Base-by-base conservation (phyloP, 2,797 vertebrate genomes). In the Botia kubotai region DNA sequence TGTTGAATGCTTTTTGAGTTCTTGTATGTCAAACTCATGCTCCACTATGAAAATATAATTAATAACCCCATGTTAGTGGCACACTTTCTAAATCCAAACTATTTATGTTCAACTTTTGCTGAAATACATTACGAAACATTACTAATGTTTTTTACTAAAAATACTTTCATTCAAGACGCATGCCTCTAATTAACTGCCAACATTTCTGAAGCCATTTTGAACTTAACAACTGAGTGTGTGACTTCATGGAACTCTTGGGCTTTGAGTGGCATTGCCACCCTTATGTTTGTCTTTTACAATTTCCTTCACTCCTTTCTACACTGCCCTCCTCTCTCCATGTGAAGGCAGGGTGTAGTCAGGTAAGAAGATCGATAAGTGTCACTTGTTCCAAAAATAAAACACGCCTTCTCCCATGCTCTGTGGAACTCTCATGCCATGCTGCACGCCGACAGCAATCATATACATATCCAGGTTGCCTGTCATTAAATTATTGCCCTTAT, bases 331-430 rank as follows among this genome's bases (percentile, higher is more conserved):
- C 94, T 94, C 93, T 92, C 93, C 89, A 87, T 88, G 81, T 95
- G 93, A 97, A 99, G 98, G 94, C 97, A 99, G 93, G 98, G 98
- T 65, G 94, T 98, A 88, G 97, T 99, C 91, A 98, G 97, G 98
- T 99, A 96, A 98, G 97, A 90, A 75, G 46, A 81, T 72, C 19
- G 74, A 71, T 16, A 33, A 67, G 58, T 72, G 57, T 70, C 58
- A 63, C 29, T 75, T 63, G 53, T 57, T 80, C 23, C 63, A 17
- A 77, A 77, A 77, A 72, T 29, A 39, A 72, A 14, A 46, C 48
- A 8, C 13, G 16, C 63, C 33, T 46, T 46, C 46, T 67, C 21
- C 60, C 66, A 19, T 77, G 50, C 52, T 50, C 63, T 76, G 76
- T 83, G 72, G 60, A 72, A 71, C 65, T 71, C n/a, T 29, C 29